Evolutionary conservation across 2,113 vertebrate species (phyloP), one percentile per base, ranked within the genome.

Genomic region (Alligator sinensis): DNA sequence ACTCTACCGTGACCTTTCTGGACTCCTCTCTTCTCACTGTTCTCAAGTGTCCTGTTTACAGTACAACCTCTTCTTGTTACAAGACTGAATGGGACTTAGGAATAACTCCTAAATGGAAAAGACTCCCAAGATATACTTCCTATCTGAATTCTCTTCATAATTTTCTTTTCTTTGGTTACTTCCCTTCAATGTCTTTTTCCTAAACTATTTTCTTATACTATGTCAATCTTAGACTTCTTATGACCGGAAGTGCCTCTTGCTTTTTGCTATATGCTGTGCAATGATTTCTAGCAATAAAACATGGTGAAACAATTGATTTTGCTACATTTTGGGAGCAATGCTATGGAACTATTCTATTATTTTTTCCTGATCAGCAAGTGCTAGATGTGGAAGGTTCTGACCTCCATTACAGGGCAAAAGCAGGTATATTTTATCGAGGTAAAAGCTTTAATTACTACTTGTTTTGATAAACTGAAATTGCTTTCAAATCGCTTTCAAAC

Each of bases 401-500:
- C 68, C 25, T 54, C 30, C 28, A 79, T 92, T 62, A 38, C 60
- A 34, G 30, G 92, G 17, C 11, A 55, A 25, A 59, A 68, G 8
- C 19, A 27, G 1, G 7, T 57, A 86, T 21, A 6, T 68, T 79
- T 86, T 22, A 34, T 19, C 87, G 84, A 34, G 81, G 16, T 59
- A n/a, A 93, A 94, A 91, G 30, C 14, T 80, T 6, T 62, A 60
- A 90, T 88, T 91, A 84, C 57, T 61, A 15, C 63, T 89, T 4
- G 3, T 81, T 91, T 94, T 82, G 82, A 82, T 59, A 84, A 13
- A 30, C 11, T 6, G 77, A 87, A 82, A 24, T 61, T 19, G 19
- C 91, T 92, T 84, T 74, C 75, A 89, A 34, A 24, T 61, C 22
- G 19, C 91, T 92, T 84, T 74, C 75, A 89, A 34, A 74, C 77